These are phyloP conservation scores for Coregonus suidteri DNA, from an alignment of 2,797 vertebrate species.

Conservation along the genomic window DNA sequence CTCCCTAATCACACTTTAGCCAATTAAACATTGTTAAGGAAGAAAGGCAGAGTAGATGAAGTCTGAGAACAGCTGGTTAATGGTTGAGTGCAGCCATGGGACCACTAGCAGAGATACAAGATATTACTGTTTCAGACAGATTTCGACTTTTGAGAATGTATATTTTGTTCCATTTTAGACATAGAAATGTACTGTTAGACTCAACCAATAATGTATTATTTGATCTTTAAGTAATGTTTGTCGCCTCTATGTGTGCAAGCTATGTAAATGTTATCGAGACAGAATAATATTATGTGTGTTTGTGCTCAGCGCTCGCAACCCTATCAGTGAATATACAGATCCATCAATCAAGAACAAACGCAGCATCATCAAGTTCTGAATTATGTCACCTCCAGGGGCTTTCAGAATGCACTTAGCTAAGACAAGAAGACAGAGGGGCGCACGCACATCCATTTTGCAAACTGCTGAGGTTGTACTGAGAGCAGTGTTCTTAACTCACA, in stretches of 20 bases:
- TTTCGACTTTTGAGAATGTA: not conserved
- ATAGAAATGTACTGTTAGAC: not conserved
- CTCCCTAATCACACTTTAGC: slow-evolving; percentile 50
- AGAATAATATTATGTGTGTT: slow-evolving; percentile 44
- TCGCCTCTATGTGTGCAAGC: slow-evolving; percentile 54
- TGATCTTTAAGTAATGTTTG: slow-evolving; percentile 46
- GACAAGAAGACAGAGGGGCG: slow-evolving; percentile 28
- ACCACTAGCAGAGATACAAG: slow-evolving; percentile 60
- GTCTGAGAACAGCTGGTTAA: slow-evolving; percentile 60
- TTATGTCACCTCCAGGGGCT: slow-evolving; percentile 60
- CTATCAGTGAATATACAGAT: slow-evolving; percentile 50
- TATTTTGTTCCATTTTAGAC: not conserved
- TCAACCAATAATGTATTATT: not conserved
- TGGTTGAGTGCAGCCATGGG: slow-evolving; percentile 62
- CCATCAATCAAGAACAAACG: slow-evolving; percentile 66
- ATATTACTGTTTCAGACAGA: slow-evolving; percentile 33
- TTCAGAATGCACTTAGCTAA: slow-evolving; percentile 40
- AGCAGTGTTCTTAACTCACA: slow-evolving; percentile 31
- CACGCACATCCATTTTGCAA: slow-evolving; percentile 61
- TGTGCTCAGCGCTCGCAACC: slow-evolving; percentile 46
- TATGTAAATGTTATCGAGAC: slow-evolving; percentile 51
- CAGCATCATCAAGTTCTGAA: slow-evolving; percentile 69
- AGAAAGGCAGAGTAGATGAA: slow-evolving; percentile 37
- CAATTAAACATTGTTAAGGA: slow-evolving; percentile 58
- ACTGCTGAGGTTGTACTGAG: slow-evolving; percentile 67